Evolutionary conservation across 2,113 vertebrate species (phyloP).

Genomic region (Heptranchias perlo): DNA sequence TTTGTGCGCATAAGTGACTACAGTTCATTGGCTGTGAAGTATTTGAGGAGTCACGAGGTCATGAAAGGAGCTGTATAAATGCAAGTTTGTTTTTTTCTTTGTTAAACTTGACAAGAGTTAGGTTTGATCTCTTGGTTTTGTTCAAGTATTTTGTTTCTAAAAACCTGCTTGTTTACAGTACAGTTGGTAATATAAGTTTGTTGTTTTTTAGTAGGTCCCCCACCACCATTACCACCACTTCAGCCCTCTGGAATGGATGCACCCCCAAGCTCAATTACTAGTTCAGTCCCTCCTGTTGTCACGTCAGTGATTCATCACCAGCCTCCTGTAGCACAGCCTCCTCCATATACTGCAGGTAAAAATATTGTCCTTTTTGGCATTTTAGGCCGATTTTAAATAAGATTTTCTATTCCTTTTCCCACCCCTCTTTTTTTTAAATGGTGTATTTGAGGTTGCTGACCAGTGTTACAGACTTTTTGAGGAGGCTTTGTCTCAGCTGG

Average conservation of each 20-base stretch:
- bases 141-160: not conserved
- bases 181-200: not conserved
- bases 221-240: conserved; percentile 84
- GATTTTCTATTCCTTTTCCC: not conserved
- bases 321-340: conserved; percentile 73
- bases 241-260: conserved; percentile 90
- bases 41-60: not conserved
- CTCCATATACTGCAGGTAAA: conserved; percentile 80
- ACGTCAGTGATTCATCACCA: conserved; percentile 87
- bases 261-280: conserved; percentile 87
- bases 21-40: not conserved
- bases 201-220: conserved; percentile 68
- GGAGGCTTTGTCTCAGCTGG: not conserved
- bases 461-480: not conserved
- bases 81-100: conserved; percentile 46
- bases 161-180: not conserved
- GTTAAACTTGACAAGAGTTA: not conserved
- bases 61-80: not conserved
- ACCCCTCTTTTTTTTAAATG: not conserved
- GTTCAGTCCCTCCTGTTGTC: conserved; percentile 88
- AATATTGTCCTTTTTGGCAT: not conserved
- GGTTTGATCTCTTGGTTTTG: not conserved
- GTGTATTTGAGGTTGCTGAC: not conserved
- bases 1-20: not conserved
- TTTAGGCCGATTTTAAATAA: not conserved